Conservation (phyloP, 2,888 invertebrate genomes). For the Punctoribates punctum region DNA sequence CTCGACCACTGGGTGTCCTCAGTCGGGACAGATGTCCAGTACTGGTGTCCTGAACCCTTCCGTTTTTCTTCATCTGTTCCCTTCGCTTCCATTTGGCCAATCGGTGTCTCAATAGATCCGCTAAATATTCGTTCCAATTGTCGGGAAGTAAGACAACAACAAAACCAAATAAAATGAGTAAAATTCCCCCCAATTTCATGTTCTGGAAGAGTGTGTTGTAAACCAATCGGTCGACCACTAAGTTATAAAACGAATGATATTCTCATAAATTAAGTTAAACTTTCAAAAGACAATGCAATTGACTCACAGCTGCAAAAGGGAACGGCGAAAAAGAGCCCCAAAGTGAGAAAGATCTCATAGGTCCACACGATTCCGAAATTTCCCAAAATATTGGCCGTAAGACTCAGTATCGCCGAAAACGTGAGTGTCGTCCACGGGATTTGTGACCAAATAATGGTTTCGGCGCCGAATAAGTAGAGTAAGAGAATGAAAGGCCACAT, state of each 20-base stretch:
- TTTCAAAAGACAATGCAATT: neutral
- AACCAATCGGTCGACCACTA: constrained; percentile 78
- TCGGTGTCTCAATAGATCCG: constrained; percentile 71
- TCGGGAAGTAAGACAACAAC: constrained; percentile 90
- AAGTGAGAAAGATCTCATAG: constrained; percentile 88
- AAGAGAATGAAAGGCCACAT: constrained; percentile 87
- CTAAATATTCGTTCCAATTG: constrained; percentile 94
- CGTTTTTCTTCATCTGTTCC: constrained; percentile 45
- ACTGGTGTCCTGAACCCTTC: constrained; percentile 68
- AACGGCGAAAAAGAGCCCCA: constrained; percentile 88
- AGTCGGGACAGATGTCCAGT: constrained; percentile 87
- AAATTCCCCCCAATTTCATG: constrained; percentile 92
- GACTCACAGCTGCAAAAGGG: constrained; percentile 85
- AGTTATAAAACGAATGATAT: neutral
- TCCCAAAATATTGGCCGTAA: constrained; percentile 85
- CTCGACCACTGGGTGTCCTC: constrained; percentile 85
- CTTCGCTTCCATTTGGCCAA: constrained; percentile 47
- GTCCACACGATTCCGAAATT: constrained; percentile 91
- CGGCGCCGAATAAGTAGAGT: constrained; percentile 68
- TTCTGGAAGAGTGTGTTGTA: constrained; percentile 83
- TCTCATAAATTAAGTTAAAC: neutral
- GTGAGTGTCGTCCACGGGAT: constrained; percentile 84
- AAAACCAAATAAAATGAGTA: constrained; percentile 83
- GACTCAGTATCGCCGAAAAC: constrained; percentile 64
- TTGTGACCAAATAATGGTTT: constrained; percentile 73